Base-by-base conservation (phyloP, 2,797 vertebrate genomes). In the Bovichtus diacanthus region DNA sequence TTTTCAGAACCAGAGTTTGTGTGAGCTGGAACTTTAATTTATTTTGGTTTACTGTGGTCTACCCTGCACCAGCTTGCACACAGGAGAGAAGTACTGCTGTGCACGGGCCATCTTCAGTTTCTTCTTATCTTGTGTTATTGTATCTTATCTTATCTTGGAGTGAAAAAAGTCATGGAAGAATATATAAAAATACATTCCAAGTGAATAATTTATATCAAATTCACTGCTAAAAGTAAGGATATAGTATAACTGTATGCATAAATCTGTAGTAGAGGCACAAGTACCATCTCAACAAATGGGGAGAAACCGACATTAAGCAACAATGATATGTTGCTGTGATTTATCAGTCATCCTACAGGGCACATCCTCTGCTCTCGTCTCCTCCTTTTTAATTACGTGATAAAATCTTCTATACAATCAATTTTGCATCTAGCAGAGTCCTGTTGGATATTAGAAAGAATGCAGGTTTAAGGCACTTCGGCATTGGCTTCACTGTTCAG, bases 331-430 rank as follows among this genome's bases (percentile, higher is more conserved):
- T 36, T 56, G 1, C 16, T 51, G 54, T 21, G 69, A 72, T 38
- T 68, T 67, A 70, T 70, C 61, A 55, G 23, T 60, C 50, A 51
- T 63, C 46, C 58, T 60, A 6, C 43, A 43, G 51, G 46, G 34
- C 60, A 51, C 36, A 47, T 60, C 43, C 38, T 46, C 39, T 13
- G 39, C 68, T 73, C 68, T 64, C 65, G 36, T 76, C 56, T 73
- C 55, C 27, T 64, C 55, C 58, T 70, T 74, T 81, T 72, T 74
- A 88, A 84, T 77, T 80, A 66, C 9, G 27, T 75, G 77, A 70
- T 67, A 75, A 76, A 5, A 81, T n/a, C n/a, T n/a, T n/a, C n/a
- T n/a, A n/a, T n/a, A n/a, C n/a, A n/a, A n/a, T n/a, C n/a, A n/a
- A n/a, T n/a, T n/a, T n/a, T n/a, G n/a, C n/a, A n/a, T n/a, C n/a